phyloP scores from a whole-genome alignment of 1,140 invertebrate species.

The Rhizoglyphus robini region DNA sequence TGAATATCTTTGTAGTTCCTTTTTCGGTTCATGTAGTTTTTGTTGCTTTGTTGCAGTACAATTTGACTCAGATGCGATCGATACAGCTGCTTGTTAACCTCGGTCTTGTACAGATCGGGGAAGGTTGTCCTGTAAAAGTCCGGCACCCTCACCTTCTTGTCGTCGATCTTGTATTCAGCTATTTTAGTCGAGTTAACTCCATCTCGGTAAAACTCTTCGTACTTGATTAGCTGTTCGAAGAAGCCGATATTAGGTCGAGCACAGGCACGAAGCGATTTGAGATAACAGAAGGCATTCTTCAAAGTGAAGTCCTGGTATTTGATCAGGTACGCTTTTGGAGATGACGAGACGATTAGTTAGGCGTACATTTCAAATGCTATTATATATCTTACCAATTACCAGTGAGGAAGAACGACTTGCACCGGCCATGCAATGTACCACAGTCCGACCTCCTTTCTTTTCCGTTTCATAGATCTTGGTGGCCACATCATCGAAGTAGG shows the following conservation, averaged over 20 bases:
- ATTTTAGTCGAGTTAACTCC: background rate
- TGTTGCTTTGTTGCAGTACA: background rate
- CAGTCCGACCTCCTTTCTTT: conserved; percentile 13
- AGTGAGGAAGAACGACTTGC: conserved; percentile 69
- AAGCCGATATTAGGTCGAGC: conserved; percentile 17
- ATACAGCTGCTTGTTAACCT: background rate
- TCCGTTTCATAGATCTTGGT: background rate
- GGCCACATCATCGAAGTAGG: conserved; percentile 16
- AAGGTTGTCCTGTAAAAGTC: conserved; percentile 8
- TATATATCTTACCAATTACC: conserved; percentile 41
- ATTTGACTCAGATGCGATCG: background rate
- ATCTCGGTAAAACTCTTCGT: background rate
- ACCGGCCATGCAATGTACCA: conserved; percentile 80
- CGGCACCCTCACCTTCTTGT: background rate
- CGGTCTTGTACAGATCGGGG: background rate
- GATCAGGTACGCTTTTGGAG: conserved; percentile 67
- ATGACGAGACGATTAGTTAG: background rate
- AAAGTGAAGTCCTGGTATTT: conserved; percentile 62
- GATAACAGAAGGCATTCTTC: conserved; percentile 46
- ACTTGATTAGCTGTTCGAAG: conserved; percentile 31
- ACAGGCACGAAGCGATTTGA: background rate
- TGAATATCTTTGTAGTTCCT: conserved; percentile 1
- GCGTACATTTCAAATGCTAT: no score
- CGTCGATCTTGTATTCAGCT: background rate
- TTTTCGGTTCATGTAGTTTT: background rate